Conservation (phyloP, 2,797 vertebrate genomes). For the Hydrocynus forskahlii region DNA sequence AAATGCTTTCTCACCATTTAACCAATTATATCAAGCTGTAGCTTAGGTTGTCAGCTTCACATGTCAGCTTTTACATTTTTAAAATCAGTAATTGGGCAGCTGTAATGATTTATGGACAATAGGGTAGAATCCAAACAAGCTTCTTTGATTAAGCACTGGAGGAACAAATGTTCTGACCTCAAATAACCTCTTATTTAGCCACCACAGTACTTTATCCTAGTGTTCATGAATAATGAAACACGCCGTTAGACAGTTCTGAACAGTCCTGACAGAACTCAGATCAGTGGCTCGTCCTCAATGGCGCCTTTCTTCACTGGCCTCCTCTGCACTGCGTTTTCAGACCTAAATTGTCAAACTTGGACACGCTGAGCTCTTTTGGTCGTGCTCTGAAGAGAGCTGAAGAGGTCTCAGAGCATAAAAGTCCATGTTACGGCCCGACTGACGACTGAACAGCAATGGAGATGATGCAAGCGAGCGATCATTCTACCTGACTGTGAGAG, state of each 20-base stretch:
- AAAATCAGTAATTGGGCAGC: too few species aligned
- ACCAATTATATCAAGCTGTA: too few species aligned
- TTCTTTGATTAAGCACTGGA: background rate
- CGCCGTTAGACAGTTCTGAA: background rate
- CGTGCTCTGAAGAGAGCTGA: background rate
- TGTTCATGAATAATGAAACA: constrained; percentile 4
- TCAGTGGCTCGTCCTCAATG: background rate
- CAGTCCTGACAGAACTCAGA: background rate
- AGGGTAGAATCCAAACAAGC: too few species aligned
- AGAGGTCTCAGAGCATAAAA: background rate
- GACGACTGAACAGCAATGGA: background rate
- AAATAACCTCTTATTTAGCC: background rate
- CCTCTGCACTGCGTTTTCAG: background rate
- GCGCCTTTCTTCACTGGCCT: background rate
- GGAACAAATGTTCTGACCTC: background rate
- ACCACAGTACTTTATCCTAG: background rate
- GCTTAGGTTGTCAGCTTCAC: too few species aligned
- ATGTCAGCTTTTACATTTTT: too few species aligned
- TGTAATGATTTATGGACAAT: too few species aligned
- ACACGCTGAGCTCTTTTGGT: background rate
- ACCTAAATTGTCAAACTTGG: constrained; percentile 1
- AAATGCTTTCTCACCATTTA: too few species aligned
- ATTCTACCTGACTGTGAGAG: background rate
- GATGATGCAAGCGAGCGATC: constrained; percentile 1
- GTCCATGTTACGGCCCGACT: background rate